A percentile compares a stretch with the other conserved stretches of the same genome.
Evolutionary conservation across 1,140 invertebrate genomes (phyloP).

Genomic region (Oncopeltus fasciatus): DNA sequence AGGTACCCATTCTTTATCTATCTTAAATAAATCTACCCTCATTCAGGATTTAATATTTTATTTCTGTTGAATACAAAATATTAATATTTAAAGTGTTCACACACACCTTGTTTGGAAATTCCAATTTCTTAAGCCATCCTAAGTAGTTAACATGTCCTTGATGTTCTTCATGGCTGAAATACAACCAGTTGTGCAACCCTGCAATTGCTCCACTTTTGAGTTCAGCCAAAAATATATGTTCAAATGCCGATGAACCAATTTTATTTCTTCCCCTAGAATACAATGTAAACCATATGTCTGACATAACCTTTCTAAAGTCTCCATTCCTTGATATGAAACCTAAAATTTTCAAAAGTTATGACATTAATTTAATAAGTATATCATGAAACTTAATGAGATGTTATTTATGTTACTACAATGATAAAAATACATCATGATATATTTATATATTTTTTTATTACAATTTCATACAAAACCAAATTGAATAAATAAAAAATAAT

Average conservation of each 20-base stretch:
- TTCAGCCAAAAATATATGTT: constrained; percentile 77
- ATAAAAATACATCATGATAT: too few relatives aligned
- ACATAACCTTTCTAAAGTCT: constrained; percentile 52
- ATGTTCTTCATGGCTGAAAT: constrained; percentile 57
- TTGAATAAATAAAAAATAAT: too few relatives aligned
- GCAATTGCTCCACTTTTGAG: constrained; percentile 50
- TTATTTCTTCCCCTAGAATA: constrained; percentile 61
- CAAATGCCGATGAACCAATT: constrained; percentile 68
- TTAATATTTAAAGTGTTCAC: not conserved
- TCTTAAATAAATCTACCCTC: too few relatives aligned
- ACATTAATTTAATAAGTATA: too few relatives aligned
- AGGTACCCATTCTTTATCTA: too few relatives aligned
- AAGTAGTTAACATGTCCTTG: constrained; percentile 49
- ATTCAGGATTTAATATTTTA: not conserved
- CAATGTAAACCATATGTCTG: constrained; percentile 64
- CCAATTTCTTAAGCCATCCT: constrained; percentile 57
- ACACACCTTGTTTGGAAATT: constrained; percentile 33
- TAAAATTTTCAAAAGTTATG: too few relatives aligned
- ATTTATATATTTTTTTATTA: too few relatives aligned
- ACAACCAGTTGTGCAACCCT: constrained; percentile 84
- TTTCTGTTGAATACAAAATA: not conserved
- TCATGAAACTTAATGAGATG: too few relatives aligned
- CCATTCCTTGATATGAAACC: constrained; percentile 20
- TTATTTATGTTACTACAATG: too few relatives aligned
- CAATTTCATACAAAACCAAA: too few relatives aligned